Conservation (phyloP, 2,113 vertebrate species). For the Megalops atlanticus region DNA sequence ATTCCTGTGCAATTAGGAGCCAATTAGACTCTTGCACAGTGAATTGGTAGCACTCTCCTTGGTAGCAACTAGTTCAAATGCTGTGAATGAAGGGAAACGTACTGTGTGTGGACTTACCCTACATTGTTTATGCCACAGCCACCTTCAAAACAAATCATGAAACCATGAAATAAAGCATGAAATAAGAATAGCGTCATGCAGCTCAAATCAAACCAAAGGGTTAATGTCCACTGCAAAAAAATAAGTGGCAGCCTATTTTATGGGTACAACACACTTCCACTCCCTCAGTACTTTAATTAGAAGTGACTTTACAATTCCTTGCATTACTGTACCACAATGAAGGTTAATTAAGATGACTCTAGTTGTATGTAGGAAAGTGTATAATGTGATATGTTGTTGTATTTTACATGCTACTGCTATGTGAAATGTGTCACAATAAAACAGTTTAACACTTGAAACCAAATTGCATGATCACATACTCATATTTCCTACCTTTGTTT, state of each 20-base stretch:
- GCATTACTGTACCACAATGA: background rate
- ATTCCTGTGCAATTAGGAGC: constrained; percentile 52
- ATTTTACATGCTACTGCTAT: too few relatives aligned
- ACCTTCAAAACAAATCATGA: background rate
- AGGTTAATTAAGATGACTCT: background rate
- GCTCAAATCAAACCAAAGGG: background rate
- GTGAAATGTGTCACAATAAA: too few relatives aligned
- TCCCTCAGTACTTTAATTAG: background rate
- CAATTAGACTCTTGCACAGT: constrained; percentile 36
- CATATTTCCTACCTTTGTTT: background rate
- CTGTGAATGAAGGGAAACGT: background rate
- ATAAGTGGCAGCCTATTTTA: background rate
- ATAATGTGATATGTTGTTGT: too few relatives aligned
- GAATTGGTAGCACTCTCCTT: constrained; percentile 3
- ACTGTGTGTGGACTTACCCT: background rate
- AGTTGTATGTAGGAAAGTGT: too few relatives aligned
- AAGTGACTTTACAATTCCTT: background rate
- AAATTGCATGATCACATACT: background rate
- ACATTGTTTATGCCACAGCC: background rate
- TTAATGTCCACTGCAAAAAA: background rate
- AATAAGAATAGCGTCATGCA: too few relatives aligned
- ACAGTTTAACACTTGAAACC: background rate
- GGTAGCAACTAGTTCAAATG: too few relatives aligned
- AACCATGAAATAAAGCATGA: background rate
- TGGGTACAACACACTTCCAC: background rate